Conservation (phyloP, 2,888 invertebrate species). For the Pasiphila rectangulata region DNA sequence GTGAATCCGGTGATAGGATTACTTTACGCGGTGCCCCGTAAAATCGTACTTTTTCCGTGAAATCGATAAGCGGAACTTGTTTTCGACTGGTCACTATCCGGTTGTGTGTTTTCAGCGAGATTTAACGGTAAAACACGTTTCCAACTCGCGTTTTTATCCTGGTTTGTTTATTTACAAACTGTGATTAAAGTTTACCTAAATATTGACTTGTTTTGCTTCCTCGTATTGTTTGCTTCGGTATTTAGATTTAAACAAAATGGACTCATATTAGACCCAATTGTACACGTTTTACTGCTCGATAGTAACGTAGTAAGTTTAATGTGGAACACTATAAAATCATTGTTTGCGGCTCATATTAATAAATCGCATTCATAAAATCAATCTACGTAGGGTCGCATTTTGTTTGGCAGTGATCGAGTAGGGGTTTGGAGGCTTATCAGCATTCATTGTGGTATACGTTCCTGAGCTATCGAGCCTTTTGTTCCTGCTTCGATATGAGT, state of each 20-base stretch:
- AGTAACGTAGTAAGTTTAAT: constrained; percentile 43
- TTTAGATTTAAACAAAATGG: too few species aligned
- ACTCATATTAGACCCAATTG: too few species aligned
- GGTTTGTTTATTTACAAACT: constrained; percentile 63
- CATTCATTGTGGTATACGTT: constrained; percentile 53
- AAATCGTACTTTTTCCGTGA: constrained; percentile 39
- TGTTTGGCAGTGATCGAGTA: neutral
- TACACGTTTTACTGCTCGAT: constrained; percentile 48
- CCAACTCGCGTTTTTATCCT: constrained; percentile 53
- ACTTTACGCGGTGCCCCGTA: constrained; percentile 26
- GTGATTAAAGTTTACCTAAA: constrained; percentile 39
- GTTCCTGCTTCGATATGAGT: constrained; percentile 57
- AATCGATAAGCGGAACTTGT: constrained; percentile 56
- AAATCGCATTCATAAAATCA: constrained; percentile 5
- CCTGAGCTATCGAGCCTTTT: constrained; percentile 55
- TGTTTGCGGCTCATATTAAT: constrained; percentile 1
- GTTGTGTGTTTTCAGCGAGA: constrained; percentile 60
- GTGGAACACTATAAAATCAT: constrained; percentile 32
- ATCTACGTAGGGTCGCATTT: constrained; percentile 12
- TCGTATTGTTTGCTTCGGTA: constrained; percentile 48
- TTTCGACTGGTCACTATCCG: constrained; percentile 48
- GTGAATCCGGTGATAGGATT: constrained; percentile 22
- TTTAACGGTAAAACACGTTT: constrained; percentile 75
- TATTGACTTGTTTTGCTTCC: constrained; percentile 41
- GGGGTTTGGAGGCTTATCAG: constrained; percentile 61